phyloP scores from a whole-genome alignment of 2,888 invertebrate species.

The Horisme vitalbata region DNA sequence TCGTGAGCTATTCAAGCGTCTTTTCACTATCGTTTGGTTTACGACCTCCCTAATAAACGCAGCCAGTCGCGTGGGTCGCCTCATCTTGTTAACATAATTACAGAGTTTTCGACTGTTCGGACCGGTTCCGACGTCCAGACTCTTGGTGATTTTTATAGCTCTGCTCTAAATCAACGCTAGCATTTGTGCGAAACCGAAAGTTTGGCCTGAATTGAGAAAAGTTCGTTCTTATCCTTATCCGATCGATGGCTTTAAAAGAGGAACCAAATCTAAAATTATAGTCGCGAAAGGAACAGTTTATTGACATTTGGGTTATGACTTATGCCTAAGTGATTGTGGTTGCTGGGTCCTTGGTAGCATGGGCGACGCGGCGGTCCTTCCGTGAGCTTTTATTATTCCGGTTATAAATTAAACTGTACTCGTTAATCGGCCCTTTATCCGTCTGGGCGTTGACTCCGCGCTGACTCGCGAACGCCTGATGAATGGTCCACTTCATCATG shows the following conservation, averaged over 20 bases:
- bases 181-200: constrained; percentile 82
- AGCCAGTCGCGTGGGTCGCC: constrained; percentile 54
- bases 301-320: constrained; percentile 62
- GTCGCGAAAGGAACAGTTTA: constrained; percentile 43
- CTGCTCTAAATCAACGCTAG: constrained; percentile 63
- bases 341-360: constrained; percentile 34
- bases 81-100: constrained; percentile 72
- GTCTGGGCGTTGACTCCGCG: constrained; percentile 77
- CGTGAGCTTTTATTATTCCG: constrained; percentile 74
- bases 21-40: constrained; percentile 64
- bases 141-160: constrained; percentile 55
- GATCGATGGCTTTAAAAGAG: constrained; percentile 33
- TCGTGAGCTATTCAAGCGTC: constrained; percentile 45
- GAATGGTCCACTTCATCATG: constrained; percentile 54
- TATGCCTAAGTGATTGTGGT: constrained; percentile 48
- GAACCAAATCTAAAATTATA: constrained; percentile 16
- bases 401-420: constrained; percentile 76
- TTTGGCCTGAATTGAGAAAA: constrained; percentile 62
- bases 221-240: too few relatives aligned
- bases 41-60: constrained; percentile 48
- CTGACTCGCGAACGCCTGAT: constrained; percentile 43
- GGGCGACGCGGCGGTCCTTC: constrained; percentile 54
- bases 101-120: constrained; percentile 59
- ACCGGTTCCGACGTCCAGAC: constrained; percentile 62
- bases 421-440: constrained; percentile 79